Percentiles rank a stretch among this genome's conserved stretches.
phyloP scores from a whole-genome alignment of 2,888 invertebrate species.

The Ornithoptera priamus region DNA sequence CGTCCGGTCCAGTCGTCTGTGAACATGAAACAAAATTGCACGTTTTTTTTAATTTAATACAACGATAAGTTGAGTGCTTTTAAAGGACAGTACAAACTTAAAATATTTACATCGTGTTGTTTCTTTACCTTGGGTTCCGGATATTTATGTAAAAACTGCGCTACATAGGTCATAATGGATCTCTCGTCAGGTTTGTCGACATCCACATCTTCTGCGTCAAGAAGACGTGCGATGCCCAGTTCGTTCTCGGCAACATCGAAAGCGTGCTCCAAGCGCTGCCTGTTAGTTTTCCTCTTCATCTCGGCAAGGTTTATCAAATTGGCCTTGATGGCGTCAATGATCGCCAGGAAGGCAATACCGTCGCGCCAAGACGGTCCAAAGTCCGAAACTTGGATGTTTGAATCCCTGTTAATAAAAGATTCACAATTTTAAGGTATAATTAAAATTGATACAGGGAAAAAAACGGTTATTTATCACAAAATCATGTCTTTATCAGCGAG shows the following conservation, averaged over 20 bases:
- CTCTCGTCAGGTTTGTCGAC: conserved; percentile 97
- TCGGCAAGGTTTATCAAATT: conserved; percentile 94
- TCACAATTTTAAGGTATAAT: not conserved
- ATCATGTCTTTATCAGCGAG: too few relatives aligned
- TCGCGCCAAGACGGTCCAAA: conserved; percentile 98
- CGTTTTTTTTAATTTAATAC: too few relatives aligned
- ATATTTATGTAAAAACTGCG: conserved; percentile 97
- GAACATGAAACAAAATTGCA: not conserved
- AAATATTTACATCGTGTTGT: too few relatives aligned
- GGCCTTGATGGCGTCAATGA: conserved; percentile 96
- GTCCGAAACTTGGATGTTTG: conserved; percentile 93
- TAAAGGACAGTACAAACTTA: too few relatives aligned
- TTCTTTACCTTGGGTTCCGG: conserved; percentile 87
- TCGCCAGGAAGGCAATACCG: conserved; percentile 96
- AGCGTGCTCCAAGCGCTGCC: conserved; percentile 92
- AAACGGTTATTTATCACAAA: too few relatives aligned
- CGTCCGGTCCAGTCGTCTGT: conserved; percentile 84
- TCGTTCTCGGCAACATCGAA: conserved; percentile 95
- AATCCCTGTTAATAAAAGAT: conserved; percentile 81
- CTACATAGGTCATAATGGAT: conserved; percentile 99
- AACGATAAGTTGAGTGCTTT: too few relatives aligned
- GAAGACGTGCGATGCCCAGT: conserved; percentile 92
- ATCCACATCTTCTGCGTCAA: conserved; percentile 98
- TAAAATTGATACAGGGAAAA: too few relatives aligned
- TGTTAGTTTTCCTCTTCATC: conserved; percentile 86